Evolutionary conservation across 1,140 invertebrate genomes (phyloP).

Genomic region (Aricia agestis): DNA sequence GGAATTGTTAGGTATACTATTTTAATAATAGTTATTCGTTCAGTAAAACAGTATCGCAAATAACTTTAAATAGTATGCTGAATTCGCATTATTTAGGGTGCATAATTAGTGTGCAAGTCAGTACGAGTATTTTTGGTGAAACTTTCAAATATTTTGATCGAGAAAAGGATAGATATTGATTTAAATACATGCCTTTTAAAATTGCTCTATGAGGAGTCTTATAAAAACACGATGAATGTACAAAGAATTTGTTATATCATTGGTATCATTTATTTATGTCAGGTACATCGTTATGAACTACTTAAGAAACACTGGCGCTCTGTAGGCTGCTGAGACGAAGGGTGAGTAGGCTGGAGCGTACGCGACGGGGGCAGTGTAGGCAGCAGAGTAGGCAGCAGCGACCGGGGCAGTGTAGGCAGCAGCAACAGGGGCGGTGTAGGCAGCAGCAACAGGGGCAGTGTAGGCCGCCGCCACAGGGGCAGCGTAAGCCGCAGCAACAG

Average conservation of each 20-base stretch:
- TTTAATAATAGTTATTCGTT: too few species aligned
- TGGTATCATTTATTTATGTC: conserved; percentile 8
- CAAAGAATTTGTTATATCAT: neutral
- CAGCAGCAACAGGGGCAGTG: conserved; percentile 34
- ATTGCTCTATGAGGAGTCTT: too few species aligned
- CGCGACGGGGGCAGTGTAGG: conserved; percentile 26
- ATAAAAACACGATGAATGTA: too few species aligned
- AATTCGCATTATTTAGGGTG: too few species aligned
- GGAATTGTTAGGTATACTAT: too few species aligned
- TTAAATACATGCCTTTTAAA: too few species aligned
- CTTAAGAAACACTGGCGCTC: conserved; percentile 36
- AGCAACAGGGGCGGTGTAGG: conserved; percentile 39
- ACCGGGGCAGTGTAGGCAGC: conserved; percentile 33
- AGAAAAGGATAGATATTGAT: too few species aligned
- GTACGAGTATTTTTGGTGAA: too few species aligned
- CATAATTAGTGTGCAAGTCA: too few species aligned
- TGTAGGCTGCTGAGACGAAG: conserved; percentile 36
- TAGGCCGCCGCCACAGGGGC: conserved; percentile 31
- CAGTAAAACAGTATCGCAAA: too few species aligned
- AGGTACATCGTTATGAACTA: conserved; percentile 12
- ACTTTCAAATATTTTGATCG: too few species aligned
- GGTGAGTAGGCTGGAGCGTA: conserved; percentile 23
- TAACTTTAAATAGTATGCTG: too few species aligned
- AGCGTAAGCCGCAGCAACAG: conserved; percentile 38
- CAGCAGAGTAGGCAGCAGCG: conserved; percentile 33